A percentile compares a stretch with the other conserved stretches of the same genome.
These are phyloP conservation scores for Balearica regulorum DNA, from an alignment of 2,797 vertebrate species.

Conservation along the genomic window DNA sequence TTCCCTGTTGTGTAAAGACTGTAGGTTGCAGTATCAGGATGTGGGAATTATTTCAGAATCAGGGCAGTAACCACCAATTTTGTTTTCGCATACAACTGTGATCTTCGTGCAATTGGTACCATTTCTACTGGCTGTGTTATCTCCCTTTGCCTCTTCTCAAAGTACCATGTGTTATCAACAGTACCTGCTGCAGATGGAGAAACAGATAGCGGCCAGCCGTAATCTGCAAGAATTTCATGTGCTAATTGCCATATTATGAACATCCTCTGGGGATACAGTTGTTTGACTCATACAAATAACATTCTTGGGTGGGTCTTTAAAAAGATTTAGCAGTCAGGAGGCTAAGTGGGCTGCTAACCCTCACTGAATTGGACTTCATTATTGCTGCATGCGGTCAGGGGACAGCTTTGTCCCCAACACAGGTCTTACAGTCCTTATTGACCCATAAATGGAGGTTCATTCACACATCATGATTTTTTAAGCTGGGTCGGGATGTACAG, in stretches of 20 bases:
- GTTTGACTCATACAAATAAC: not conserved
- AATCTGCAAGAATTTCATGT: not conserved
- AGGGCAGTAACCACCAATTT: not conserved
- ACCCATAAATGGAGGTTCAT: not conserved
- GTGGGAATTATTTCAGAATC: not conserved
- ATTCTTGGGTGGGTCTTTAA: not conserved
- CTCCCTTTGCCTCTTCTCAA: not conserved
- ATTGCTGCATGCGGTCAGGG: not conserved
- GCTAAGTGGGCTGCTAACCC: not conserved
- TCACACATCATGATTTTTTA: rapidly evolving
- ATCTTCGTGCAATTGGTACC: not conserved
- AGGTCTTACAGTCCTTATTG: not conserved
- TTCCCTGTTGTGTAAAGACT: not conserved
- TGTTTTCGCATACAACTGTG: not conserved
- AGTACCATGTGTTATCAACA: not conserved
- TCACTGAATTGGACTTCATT: not conserved
- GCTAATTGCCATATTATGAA: not conserved
- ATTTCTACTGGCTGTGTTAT: not conserved
- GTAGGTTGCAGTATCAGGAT: not conserved
- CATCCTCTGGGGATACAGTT: not conserved
- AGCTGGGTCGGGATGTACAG: not conserved
- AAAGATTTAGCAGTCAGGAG: not conserved
- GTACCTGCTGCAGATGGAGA: not conserved
- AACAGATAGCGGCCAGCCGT: not conserved
- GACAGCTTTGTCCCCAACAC: not conserved